Base-by-base conservation (phyloP, 2,888 invertebrate genomes). In the Auanema freiburgensis region DNA sequence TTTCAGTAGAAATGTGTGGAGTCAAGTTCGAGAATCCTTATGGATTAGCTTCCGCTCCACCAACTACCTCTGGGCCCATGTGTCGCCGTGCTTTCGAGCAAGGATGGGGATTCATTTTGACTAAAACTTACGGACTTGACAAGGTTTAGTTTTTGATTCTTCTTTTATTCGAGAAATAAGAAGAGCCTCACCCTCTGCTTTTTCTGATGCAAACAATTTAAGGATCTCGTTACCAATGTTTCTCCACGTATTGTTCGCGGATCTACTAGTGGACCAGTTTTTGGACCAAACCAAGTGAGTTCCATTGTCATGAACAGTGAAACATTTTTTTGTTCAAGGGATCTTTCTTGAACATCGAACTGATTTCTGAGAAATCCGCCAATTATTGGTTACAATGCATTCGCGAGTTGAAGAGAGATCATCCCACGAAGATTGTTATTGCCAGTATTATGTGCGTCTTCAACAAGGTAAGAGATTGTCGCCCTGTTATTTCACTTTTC, bases 61-160 rank as follows among this genome's bases (percentile, higher is more conserved):
- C 97, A 2, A 92, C 94, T 6, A 98, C 97, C 1, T 90, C 91
- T 63, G 74, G 74, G 33, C 69, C 74, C 24, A 98, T 98, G 96
- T 94, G 97, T 54, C 87, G 97, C 4, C 87, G 97, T 68, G 91
- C 92, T 16, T 98, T 97, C 84, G 90, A 93, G 84, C 92, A 92
- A 75, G 97, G 97, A 0, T 98, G 98, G 98, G 92, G 90, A 0
- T 98, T 93, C 84, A 92, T 90, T n/a, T 91, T 98, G 1, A 98
- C 97, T 0, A 98, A 98, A 87, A 98, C 97, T 0, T 98, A 93
- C 84, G 89, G 90, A 2, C 87, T 98, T 16, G 92, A 95, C 84
- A 97, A 98, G 88, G 92, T 92, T 59, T 8, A 1, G 12, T 14
- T 18, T 18, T n/a, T n/a, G n/a, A n/a, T n/a, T n/a, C n/a, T n/a